These are phyloP conservation scores for Strigamia crassipes DNA, from an alignment of 2,888 invertebrate species.

Conservation along the genomic window DNA sequence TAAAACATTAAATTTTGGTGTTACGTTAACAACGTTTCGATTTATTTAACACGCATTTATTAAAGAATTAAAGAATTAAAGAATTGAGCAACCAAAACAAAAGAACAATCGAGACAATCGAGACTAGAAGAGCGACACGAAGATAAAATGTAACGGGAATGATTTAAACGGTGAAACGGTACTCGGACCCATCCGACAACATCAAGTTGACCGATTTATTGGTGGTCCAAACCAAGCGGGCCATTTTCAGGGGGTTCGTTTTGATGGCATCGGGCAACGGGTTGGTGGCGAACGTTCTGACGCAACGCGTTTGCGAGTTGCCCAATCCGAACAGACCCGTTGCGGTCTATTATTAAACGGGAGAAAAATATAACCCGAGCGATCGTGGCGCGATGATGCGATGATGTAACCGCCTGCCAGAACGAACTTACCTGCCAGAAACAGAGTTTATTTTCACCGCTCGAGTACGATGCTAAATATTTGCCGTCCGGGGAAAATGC, in stretches of 20 bases:
- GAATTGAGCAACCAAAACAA: background rate
- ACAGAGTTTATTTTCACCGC: slow-evolving; percentile 88
- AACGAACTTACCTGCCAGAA: slow-evolving; percentile 90
- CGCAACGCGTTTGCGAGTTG: slow-evolving; percentile 93
- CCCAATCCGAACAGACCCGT: slow-evolving; percentile 95
- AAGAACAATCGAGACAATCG: too few species aligned
- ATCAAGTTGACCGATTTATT: slow-evolving; percentile 89
- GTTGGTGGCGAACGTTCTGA: slow-evolving; percentile 92
- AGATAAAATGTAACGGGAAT: background rate
- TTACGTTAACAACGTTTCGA: background rate
- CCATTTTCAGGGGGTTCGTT: slow-evolving; percentile 79
- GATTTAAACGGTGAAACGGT: slow-evolving; percentile 72
- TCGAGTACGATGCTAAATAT: slow-evolving; percentile 93
- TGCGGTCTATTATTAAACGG: slow-evolving; percentile 63
- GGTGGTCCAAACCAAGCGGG: slow-evolving; percentile 94
- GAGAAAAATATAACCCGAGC: background rate
- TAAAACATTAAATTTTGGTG: slow-evolving; percentile 18
- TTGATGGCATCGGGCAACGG: slow-evolving; percentile 75
- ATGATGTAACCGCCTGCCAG: background rate
- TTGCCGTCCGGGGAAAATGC: slow-evolving; percentile 98
- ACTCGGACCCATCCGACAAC: slow-evolving; percentile 94
- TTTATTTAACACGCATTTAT: too few species aligned
- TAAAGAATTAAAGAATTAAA: too few species aligned
- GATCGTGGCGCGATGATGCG: background rate
- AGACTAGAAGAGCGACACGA: background rate